Conservation (phyloP, 2,113 vertebrate species). For the Empidonax traillii region DNA sequence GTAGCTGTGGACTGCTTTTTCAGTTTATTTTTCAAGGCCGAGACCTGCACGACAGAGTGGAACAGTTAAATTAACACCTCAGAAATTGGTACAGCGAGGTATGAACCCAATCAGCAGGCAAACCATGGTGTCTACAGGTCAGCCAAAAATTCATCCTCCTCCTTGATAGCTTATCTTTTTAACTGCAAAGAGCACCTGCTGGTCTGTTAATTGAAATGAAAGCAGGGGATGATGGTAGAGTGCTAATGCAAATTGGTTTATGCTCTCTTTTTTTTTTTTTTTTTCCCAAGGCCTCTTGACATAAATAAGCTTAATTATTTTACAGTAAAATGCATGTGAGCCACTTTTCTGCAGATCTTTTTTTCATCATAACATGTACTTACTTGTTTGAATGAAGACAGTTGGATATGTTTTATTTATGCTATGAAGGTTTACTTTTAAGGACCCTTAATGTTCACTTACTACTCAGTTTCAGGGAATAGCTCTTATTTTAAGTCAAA, state of each 20-base stretch:
- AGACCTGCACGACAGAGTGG: constrained; percentile 85
- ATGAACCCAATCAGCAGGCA: constrained; percentile 88
- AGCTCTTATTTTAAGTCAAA: neutral
- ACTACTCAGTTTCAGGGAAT: neutral
- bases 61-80: constrained; percentile 96
- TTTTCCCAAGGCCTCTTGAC: constrained; percentile 82
- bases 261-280: constrained; percentile 74
- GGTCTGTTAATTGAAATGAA: constrained; percentile 93
- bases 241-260: constrained; percentile 79
- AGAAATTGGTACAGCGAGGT: constrained; percentile 87
- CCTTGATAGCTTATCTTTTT: constrained; percentile 82
- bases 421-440: constrained; percentile 1
- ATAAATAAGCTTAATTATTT: constrained; percentile 94
- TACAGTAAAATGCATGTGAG: constrained; percentile 64
- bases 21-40: constrained; percentile 94
- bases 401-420: neutral
- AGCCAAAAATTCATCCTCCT: constrained; percentile 80
- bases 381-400: constrained; percentile 64
- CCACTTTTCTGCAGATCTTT: constrained; percentile 45
- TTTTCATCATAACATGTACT: constrained; percentile 62
- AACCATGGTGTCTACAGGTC: constrained; percentile 88
- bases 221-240: constrained; percentile 69
- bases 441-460: neutral
- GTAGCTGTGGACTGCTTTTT: constrained; percentile 98
- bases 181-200: constrained; percentile 90